phyloP scores from a whole-genome alignment of 2,797 vertebrate genomes.

The Pseudochaenichthys georgianus region DNA sequence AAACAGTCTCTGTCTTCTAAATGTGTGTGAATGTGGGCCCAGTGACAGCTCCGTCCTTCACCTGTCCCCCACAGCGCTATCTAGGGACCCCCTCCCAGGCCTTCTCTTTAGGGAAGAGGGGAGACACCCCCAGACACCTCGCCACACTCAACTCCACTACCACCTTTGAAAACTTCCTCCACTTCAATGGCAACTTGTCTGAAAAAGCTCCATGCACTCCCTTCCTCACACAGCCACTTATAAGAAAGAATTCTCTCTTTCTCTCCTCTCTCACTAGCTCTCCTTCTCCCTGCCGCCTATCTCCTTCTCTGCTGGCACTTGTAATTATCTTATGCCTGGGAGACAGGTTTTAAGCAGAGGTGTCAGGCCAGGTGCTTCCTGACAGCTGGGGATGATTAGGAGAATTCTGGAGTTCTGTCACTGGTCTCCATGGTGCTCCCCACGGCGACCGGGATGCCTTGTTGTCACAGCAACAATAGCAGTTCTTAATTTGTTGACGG shows the following conservation, averaged over 20 bases:
- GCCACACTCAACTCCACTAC: slow-evolving; percentile 73
- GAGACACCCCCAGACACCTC: slow-evolving; percentile 83
- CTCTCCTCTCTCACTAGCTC: slow-evolving; percentile 65
- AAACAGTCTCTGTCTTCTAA: slow-evolving; percentile 68
- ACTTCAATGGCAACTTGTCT: slow-evolving; percentile 98
- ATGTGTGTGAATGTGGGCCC: slow-evolving; percentile 79
- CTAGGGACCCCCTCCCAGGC: slow-evolving; percentile 88
- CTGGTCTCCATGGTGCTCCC: slow-evolving; percentile 94
- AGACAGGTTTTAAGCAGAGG: slow-evolving; percentile 99
- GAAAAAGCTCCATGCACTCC: slow-evolving; percentile 88
- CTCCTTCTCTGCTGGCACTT: slow-evolving; percentile 89
- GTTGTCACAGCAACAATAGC: slow-evolving; percentile 85
- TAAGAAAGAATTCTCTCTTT: slow-evolving; percentile 76
- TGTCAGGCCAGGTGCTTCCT: slow-evolving; percentile 98
- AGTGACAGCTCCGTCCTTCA: slow-evolving; percentile 95
- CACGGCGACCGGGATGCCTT: slow-evolving; percentile 86
- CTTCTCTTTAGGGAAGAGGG: slow-evolving; percentile 77
- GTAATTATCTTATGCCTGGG: slow-evolving; percentile 99
- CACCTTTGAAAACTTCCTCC: slow-evolving; percentile 92
- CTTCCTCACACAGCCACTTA: slow-evolving; percentile 78
- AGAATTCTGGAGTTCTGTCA: slow-evolving; percentile 95
- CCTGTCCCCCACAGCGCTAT: slow-evolving; percentile 98
- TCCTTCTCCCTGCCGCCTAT: slow-evolving; percentile 66
- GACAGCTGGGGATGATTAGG: slow-evolving; percentile 99
- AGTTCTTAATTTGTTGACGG: slow-evolving; percentile 88